Percentiles rank a stretch among this genome's conserved stretches.
These are phyloP conservation scores for Gnatocerus cornutus DNA, from an alignment of 2,888 invertebrate genomes.

Conservation along the genomic window DNA sequence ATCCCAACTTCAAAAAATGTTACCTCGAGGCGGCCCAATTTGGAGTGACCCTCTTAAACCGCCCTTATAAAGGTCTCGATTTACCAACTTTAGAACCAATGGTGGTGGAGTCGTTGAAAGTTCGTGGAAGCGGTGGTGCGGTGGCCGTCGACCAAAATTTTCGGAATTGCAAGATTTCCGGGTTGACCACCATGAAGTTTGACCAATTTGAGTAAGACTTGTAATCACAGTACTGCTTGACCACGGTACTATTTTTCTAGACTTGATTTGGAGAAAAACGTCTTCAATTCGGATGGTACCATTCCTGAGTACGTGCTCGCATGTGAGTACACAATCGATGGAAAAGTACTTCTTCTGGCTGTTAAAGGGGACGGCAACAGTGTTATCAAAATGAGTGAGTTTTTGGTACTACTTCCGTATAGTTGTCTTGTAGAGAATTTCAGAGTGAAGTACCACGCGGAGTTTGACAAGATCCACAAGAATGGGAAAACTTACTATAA, in stretches of 20 bases:
- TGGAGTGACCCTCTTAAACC: conserved; percentile 7
- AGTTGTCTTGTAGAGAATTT: neutral
- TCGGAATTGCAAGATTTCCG: conserved; percentile 76
- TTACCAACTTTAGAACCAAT: conserved; percentile 78
- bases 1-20: conserved; percentile 21
- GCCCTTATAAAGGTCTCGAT: conserved; percentile 56
- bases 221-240: neutral
- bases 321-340: conserved; percentile 9
- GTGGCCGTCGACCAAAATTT: conserved; percentile 77
- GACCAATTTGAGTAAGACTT: conserved; percentile 11
- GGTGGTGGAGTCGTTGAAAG: conserved; percentile 73
- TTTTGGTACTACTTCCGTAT: neutral
- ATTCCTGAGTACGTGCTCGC: neutral
- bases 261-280: neutral
- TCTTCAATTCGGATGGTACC: neutral
- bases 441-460: neutral
- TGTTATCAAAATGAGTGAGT: conserved; percentile 1
- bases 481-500: no score
- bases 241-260: neutral
- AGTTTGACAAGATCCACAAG: no score
- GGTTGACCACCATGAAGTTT: conserved; percentile 66
- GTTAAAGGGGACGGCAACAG: conserved; percentile 5
- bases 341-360: conserved; percentile 4
- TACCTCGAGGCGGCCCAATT: neutral
- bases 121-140: conserved; percentile 73